Evolutionary conservation across 1,140 invertebrate genomes (phyloP).

Genomic region (Drosophila azteca): DNA sequence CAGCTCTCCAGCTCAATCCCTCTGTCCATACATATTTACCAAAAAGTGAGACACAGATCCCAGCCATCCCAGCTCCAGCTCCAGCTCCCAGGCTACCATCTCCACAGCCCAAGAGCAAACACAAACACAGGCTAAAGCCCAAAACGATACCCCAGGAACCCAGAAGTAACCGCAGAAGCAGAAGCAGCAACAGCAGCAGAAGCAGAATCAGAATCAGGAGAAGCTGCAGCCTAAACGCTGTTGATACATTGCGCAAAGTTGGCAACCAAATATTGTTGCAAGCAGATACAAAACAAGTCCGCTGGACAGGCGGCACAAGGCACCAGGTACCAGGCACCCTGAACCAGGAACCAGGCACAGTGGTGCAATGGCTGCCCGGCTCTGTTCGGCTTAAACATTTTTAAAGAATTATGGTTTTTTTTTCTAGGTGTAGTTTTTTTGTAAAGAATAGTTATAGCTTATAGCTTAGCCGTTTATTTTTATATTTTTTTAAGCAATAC

Average conservation of each 20-base stretch:
- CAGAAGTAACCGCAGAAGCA: slow-evolving; percentile 30
- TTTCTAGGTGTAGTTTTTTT: too few species aligned
- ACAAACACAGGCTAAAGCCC: slow-evolving; percentile 46
- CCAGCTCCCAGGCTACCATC: slow-evolving; percentile 5
- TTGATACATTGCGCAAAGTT: slow-evolving; percentile 74
- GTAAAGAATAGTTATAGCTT: too few species aligned
- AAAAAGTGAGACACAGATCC: slow-evolving; percentile 14
- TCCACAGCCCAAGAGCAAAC: slow-evolving; percentile 27
- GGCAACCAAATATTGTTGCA: slow-evolving; percentile 81
- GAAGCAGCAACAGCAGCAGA: slow-evolving; percentile 13
- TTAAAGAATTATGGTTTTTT: too few species aligned
- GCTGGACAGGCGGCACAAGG: too few species aligned
- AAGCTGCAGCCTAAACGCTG: slow-evolving; percentile 68
- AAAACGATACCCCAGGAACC: slow-evolving; percentile 51
- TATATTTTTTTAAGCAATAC: too few species aligned
- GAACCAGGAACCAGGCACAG: slow-evolving; percentile 2
- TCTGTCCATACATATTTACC: slow-evolving; percentile 35
- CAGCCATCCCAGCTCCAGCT: background rate
- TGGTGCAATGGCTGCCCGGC: background rate
- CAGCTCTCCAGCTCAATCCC: background rate
- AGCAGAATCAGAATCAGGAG: slow-evolving; percentile 29
- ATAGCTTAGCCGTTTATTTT: too few species aligned
- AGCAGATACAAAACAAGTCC: slow-evolving; percentile 55
- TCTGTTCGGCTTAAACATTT: too few species aligned
- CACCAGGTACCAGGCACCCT: background rate